phyloP scores from a whole-genome alignment of 2,888 invertebrate species.

The Drosophila rubida region DNA sequence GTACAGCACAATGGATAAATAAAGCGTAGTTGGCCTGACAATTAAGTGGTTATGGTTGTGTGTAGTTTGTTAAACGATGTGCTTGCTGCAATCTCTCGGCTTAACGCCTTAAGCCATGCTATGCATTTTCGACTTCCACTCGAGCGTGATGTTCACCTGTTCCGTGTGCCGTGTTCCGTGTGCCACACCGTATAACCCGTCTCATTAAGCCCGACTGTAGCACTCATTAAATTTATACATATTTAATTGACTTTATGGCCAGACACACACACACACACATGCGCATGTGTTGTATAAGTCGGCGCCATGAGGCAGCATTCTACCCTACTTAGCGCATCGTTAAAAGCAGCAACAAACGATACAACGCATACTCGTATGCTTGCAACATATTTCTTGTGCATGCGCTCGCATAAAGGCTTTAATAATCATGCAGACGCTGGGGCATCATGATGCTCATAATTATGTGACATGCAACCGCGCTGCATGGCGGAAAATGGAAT shows the following conservation, averaged over 20 bases:
- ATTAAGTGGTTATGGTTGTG: neutral
- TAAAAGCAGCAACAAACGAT: slow-evolving; percentile 53
- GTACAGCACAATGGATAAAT: neutral
- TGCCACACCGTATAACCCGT: too few species aligned
- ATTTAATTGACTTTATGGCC: slow-evolving; percentile 80
- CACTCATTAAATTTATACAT: slow-evolving; percentile 74
- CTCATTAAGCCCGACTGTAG: slow-evolving; percentile 62
- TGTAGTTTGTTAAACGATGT: neutral
- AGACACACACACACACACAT: slow-evolving; percentile 31
- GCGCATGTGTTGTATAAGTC: neutral
- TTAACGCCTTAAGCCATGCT: slow-evolving; percentile 10
- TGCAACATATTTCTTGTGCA: slow-evolving; percentile 39
- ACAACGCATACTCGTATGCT: slow-evolving; percentile 23
- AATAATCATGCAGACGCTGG: slow-evolving; percentile 61
- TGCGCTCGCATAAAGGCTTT: slow-evolving; percentile 72
- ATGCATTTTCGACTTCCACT: slow-evolving; percentile 1
- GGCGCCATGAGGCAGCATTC: slow-evolving; percentile 58
- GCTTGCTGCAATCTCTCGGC: neutral
- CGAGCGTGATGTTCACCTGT: slow-evolving; percentile 19
- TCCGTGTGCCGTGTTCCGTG: slow-evolving; percentile 7
- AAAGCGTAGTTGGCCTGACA: neutral
- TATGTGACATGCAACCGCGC: slow-evolving; percentile 65
- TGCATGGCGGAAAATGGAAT: slow-evolving; percentile 44
- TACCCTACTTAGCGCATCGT: slow-evolving; percentile 73
- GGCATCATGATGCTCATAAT: slow-evolving; percentile 73